These are phyloP conservation scores for Gulo gulo DNA, from an alignment of 2,113 vertebrate species.

Conservation along the genomic window DNA sequence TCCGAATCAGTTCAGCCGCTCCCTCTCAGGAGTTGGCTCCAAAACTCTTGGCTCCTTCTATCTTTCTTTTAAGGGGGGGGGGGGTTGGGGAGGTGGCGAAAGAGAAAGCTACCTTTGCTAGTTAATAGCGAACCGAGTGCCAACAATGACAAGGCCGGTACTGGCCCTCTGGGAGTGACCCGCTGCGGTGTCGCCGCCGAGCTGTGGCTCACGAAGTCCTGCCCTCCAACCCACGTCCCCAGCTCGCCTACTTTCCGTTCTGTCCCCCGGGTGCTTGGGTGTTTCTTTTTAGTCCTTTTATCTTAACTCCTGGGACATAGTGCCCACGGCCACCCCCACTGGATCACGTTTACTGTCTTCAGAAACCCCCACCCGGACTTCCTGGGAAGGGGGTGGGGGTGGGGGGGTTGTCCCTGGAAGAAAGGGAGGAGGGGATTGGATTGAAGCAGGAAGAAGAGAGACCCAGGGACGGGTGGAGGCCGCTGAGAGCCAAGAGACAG, in stretches of 20 bases:
- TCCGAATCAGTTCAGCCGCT: constrained; percentile 70
- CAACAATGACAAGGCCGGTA: background rate
- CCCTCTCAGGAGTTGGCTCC: constrained; percentile 62
- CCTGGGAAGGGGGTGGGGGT: background rate
- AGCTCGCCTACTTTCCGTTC: constrained; percentile 35
- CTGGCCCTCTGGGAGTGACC: background rate
- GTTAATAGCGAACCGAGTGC: background rate
- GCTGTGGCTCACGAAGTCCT: background rate
- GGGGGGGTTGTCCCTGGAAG: background rate
- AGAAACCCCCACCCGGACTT: background rate
- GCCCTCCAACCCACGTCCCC: background rate
- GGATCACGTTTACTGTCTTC: background rate
- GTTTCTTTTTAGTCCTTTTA: background rate
- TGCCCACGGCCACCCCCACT: fast-evolving
- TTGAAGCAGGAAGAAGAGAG: constrained; percentile 34
- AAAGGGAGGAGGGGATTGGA: constrained; percentile 19
- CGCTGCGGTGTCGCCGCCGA: background rate
- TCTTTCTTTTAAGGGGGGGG: background rate
- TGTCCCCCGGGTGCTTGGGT: background rate
- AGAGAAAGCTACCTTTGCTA: background rate
- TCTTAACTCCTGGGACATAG: background rate
- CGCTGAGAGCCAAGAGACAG: constrained; percentile 41
- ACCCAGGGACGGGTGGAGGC: background rate
- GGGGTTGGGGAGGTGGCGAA: background rate
- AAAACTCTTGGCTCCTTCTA: constrained; percentile 47